Percentiles rank a stretch among this genome's conserved stretches.
These are phyloP conservation scores for Etheostoma cragini DNA, from an alignment of 2,113 vertebrate species.

Conservation along the genomic window DNA sequence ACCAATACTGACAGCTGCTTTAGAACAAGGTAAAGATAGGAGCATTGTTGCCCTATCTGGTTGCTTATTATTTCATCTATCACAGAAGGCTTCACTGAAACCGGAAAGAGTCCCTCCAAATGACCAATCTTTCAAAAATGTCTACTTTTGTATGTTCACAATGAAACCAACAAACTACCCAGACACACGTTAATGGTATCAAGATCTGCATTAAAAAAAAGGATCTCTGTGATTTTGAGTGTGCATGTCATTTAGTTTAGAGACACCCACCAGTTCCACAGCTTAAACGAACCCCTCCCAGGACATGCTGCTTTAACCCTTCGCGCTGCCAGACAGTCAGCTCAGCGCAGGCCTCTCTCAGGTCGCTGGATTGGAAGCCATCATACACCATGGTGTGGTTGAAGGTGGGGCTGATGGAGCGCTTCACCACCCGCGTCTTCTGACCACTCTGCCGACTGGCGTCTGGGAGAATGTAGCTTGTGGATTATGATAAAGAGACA, in stretches of 20 bases:
- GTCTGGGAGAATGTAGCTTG: constrained; percentile 93
- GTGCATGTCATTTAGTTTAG: background rate
- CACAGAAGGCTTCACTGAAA: background rate
- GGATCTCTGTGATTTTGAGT: background rate
- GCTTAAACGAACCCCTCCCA: constrained; percentile 93
- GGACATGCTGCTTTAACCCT: constrained; percentile 81
- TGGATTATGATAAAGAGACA: background rate
- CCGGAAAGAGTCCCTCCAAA: background rate
- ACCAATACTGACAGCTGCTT: background rate
- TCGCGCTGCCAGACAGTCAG: constrained; percentile 93
- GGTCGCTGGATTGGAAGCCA: constrained; percentile 90
- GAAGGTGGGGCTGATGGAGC: constrained; percentile 89
- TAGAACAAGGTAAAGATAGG: constrained; percentile 1
- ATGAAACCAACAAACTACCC: background rate
- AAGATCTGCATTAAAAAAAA: background rate
- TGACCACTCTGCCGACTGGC: constrained; percentile 91
- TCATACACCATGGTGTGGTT: constrained; percentile 99
- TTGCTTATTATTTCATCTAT: background rate
- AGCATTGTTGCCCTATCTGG: background rate
- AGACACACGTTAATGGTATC: background rate
- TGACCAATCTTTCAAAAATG: background rate
- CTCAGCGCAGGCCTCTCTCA: constrained; percentile 92
- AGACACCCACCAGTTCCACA: constrained; percentile 88
- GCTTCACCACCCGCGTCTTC: constrained; percentile 89
- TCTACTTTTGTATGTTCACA: background rate